phyloP scores from a whole-genome alignment of 2,113 vertebrate genomes.

The Misgurnus anguillicaudatus region DNA sequence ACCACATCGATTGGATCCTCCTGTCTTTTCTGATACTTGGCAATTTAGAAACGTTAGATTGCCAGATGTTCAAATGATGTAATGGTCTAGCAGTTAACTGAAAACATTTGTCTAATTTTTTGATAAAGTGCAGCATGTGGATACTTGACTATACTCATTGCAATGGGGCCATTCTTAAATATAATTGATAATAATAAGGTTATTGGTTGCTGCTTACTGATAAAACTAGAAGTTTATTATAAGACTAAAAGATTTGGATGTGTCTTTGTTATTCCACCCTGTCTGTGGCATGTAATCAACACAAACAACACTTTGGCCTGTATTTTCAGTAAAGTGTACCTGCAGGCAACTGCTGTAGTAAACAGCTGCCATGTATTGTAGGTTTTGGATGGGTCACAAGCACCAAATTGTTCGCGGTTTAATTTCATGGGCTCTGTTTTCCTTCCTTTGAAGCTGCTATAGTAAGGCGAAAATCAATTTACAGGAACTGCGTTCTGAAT shows the following conservation, averaged over 20 bases:
- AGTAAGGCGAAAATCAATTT: slow-evolving; percentile 1
- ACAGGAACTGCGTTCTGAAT: not conserved
- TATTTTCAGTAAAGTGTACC: not conserved
- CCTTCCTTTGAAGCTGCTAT: slow-evolving; percentile 3
- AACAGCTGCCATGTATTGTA: slow-evolving; percentile 15
- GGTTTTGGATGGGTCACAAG: not conserved
- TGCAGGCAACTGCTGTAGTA: slow-evolving; percentile 4
- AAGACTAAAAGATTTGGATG: not conserved
- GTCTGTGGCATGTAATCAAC: not conserved
- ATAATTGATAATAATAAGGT: no score
- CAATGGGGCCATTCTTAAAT: no score
- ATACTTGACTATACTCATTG: not conserved
- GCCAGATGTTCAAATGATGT: slow-evolving; percentile 9
- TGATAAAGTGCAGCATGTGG: not conserved
- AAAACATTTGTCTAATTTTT: not conserved
- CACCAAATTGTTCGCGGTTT: not conserved
- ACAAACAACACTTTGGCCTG: not conserved
- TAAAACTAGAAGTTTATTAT: no score
- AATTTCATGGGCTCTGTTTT: slow-evolving; percentile 1
- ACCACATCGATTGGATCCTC: slow-evolving; percentile 9
- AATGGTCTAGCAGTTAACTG: not conserved
- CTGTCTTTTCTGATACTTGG: not conserved
- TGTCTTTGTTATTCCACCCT: not conserved
- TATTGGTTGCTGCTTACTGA: no score
- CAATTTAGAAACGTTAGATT: not conserved